Conservation (phyloP, 2,113 vertebrate genomes). For the Pangasianodon hypophthalmus region DNA sequence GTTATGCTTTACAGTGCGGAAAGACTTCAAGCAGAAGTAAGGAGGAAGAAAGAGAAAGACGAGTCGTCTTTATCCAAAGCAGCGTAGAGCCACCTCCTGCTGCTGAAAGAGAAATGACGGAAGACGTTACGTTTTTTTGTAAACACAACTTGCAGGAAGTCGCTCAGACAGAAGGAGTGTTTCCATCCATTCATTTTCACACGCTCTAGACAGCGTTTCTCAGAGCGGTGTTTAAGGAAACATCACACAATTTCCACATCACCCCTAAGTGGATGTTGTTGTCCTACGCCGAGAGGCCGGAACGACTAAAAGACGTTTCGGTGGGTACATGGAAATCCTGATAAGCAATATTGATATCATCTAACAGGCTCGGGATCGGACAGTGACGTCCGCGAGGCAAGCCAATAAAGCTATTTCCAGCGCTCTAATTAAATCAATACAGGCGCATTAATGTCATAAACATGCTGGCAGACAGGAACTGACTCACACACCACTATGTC, state of each 20-base stretch:
- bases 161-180: neutral
- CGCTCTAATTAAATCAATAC: neutral
- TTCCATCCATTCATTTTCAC: slow-evolving; percentile 1
- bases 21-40: neutral
- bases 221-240: neutral
- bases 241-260: neutral
- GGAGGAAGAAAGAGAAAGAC: neutral
- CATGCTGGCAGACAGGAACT: slow-evolving; percentile 1
- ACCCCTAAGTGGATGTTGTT: neutral
- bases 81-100: slow-evolving; percentile 53
- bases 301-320: neutral
- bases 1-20: neutral
- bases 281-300: neutral
- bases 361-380: too few species aligned
- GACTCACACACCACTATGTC: neutral
- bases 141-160: slow-evolving; percentile 28
- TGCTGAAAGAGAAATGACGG: slow-evolving; percentile 35
- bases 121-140: neutral
- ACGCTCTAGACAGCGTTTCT: neutral
- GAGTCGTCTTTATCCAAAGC: slow-evolving; percentile 57
- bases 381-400: neutral
- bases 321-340: neutral
- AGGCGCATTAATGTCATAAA: neutral
- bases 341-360: neutral
- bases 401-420: slow-evolving; percentile 7